Evolutionary conservation across 2,888 invertebrate genomes (phyloP).

Genomic region (Serrognathus titanus): DNA sequence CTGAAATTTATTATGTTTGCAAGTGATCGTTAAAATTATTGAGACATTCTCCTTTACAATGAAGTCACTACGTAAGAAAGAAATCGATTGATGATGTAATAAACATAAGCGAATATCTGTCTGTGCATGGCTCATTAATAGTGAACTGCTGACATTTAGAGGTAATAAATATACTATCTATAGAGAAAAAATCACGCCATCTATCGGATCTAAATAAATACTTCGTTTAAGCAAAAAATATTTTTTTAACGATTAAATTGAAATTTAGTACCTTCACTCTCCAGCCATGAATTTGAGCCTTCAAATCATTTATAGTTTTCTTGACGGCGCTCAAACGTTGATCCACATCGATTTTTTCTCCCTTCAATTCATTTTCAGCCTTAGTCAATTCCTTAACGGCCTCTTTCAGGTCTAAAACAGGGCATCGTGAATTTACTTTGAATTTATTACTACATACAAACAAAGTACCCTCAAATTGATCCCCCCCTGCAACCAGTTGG

Average conservation of each 20-base stretch:
- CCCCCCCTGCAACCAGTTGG: constrained; percentile 56
- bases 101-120: too few species aligned
- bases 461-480: constrained; percentile 51
- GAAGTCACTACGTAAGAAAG: too few species aligned
- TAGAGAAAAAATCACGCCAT: too few species aligned
- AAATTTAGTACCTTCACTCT: constrained; percentile 51
- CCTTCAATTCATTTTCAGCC: constrained; percentile 66
- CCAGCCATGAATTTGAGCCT: constrained; percentile 56
- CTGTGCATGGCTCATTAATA: too few species aligned
- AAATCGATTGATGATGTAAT: too few species aligned
- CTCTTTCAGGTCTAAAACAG: constrained; percentile 52
- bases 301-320: constrained; percentile 55
- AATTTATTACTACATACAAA: neutral
- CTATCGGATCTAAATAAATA: too few species aligned
- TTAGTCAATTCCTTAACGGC: constrained; percentile 60
- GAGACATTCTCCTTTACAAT: too few species aligned
- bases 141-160: too few species aligned
- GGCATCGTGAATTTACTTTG: neutral
- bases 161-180: too few species aligned
- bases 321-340: constrained; percentile 63
- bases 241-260: neutral
- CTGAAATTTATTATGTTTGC: too few species aligned
- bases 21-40: too few species aligned
- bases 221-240: too few species aligned
- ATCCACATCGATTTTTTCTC: constrained; percentile 70